Evolutionary conservation across 2,888 invertebrate genomes (phyloP).

Genomic region (Geotrupes spiniger): DNA sequence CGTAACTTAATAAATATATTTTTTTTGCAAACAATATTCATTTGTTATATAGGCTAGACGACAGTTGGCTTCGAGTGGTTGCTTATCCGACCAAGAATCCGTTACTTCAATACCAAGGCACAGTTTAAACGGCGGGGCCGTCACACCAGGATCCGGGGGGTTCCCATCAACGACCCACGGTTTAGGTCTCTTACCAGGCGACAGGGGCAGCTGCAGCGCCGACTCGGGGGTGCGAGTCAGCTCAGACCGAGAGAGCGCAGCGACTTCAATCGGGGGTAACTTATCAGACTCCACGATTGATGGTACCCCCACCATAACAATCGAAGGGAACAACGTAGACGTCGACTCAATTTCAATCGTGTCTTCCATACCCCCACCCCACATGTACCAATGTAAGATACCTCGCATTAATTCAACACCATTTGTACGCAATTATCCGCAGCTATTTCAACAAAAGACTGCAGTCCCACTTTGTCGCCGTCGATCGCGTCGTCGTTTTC

Average conservation of each 20-base stretch:
- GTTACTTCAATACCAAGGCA: constrained; percentile 66
- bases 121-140: constrained; percentile 60
- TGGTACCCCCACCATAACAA: constrained; percentile 61
- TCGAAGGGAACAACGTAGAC: constrained; percentile 62
- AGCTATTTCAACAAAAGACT: constrained; percentile 65
- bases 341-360: constrained; percentile 70
- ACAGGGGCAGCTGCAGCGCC: constrained; percentile 81
- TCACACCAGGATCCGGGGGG: constrained; percentile 59
- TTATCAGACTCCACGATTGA: constrained; percentile 77
- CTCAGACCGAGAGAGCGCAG: constrained; percentile 77
- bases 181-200: constrained; percentile 56
- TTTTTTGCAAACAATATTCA: too few species aligned
- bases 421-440: constrained; percentile 29
- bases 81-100: constrained; percentile 78
- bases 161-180: constrained; percentile 54
- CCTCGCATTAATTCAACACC: too few species aligned
- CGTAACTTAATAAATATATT: too few species aligned
- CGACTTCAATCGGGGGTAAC: constrained; percentile 80
- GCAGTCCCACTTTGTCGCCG: constrained; percentile 80
- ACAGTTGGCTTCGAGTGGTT: constrained; percentile 73
- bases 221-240: constrained; percentile 83
- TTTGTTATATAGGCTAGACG: constrained; percentile 66
- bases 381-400: constrained; percentile 70
- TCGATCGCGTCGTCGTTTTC: constrained; percentile 74
- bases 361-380: constrained; percentile 63